Conservation (phyloP, 2,888 invertebrate genomes). For the Coleophora deauratella region DNA sequence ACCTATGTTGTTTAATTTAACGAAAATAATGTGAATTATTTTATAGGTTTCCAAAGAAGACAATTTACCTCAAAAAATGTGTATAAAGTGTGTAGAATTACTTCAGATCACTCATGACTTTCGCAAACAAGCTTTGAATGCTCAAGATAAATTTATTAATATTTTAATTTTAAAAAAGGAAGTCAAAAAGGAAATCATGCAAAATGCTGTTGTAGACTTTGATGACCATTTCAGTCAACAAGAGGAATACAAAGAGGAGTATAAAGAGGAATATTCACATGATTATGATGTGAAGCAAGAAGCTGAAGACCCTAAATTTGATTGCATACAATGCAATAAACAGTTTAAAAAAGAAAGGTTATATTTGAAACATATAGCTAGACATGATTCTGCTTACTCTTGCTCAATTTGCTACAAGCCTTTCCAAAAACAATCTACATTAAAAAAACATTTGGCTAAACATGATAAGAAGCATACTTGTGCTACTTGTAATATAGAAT, state of each 20-base stretch:
- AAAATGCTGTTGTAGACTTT: conserved; percentile 4
- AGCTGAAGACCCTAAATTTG: conserved; percentile 19
- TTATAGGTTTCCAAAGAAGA: conserved; percentile 54
- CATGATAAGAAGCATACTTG: conserved; percentile 26
- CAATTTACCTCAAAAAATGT: conserved; percentile 75
- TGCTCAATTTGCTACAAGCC: conserved; percentile 43
- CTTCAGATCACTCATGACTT: conserved; percentile 62
- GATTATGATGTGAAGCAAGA: conserved; percentile 20
- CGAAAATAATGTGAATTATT: no score
- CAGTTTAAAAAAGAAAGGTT: conserved; percentile 55
- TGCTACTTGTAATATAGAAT: conserved; percentile 22
- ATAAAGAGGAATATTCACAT: conserved; percentile 18
- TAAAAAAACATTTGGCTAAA: conserved; percentile 45
- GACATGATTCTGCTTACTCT: conserved; percentile 36
- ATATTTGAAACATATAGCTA: conserved; percentile 57
- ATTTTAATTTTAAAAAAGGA: conserved; percentile 24
- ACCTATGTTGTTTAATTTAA: no score
- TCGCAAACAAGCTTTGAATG: conserved; percentile 39
- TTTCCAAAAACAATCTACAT: conserved; percentile 33
- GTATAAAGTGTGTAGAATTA: conserved; percentile 65
- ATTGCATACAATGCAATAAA: conserved; percentile 63
- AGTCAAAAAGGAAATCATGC: conserved; percentile 26
- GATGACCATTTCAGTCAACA: conserved; percentile 12
- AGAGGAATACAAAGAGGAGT: no score
- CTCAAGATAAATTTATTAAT: conserved; percentile 42